phyloP scores from a whole-genome alignment of 2,888 invertebrate genomes.

The Drosophila tripunctata region DNA sequence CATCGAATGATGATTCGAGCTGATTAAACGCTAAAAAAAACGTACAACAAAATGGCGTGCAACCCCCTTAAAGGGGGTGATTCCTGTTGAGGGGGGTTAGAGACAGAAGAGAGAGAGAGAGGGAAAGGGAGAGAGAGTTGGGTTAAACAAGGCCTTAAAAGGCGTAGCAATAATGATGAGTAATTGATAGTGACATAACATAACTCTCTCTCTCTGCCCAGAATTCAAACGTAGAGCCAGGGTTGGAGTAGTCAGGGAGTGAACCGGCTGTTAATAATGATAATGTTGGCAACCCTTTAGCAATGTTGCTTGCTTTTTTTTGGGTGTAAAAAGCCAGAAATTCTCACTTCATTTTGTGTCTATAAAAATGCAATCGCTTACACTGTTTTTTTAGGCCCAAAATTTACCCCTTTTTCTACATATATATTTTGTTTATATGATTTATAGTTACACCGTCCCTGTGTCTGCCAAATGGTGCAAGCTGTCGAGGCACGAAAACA shows the following conservation, averaged over 20 bases:
- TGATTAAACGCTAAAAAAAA: constrained; percentile 47
- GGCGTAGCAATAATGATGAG: constrained; percentile 74
- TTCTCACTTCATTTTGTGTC: constrained; percentile 69
- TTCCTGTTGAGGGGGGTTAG: too few relatives aligned
- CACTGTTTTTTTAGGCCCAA: constrained; percentile 21
- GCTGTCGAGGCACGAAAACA: constrained; percentile 73
- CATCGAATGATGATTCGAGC: constrained; percentile 46
- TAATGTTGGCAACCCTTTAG: constrained; percentile 51
- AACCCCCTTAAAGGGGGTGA: constrained; percentile 23
- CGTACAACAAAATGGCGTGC: constrained; percentile 34
- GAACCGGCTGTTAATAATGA: constrained; percentile 74
- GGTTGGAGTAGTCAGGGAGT: constrained; percentile 23
- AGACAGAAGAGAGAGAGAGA: too few relatives aligned
- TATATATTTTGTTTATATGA: constrained; percentile 56
- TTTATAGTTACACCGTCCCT: constrained; percentile 58
- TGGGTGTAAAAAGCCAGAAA: constrained; percentile 54
- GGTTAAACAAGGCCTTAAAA: constrained; percentile 28
- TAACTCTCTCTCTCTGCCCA: too few relatives aligned
- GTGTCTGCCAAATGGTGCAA: constrained; percentile 45
- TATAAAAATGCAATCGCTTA: constrained; percentile 70
- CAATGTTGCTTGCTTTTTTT: constrained; percentile 18
- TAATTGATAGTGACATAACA: constrained; percentile 79
- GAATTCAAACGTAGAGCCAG: not conserved
- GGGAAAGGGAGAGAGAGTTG: not conserved
- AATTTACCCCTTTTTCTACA: constrained; percentile 15